phyloP scores from a whole-genome alignment of 1,140 invertebrate species.

The Brachionus sp. region DNA sequence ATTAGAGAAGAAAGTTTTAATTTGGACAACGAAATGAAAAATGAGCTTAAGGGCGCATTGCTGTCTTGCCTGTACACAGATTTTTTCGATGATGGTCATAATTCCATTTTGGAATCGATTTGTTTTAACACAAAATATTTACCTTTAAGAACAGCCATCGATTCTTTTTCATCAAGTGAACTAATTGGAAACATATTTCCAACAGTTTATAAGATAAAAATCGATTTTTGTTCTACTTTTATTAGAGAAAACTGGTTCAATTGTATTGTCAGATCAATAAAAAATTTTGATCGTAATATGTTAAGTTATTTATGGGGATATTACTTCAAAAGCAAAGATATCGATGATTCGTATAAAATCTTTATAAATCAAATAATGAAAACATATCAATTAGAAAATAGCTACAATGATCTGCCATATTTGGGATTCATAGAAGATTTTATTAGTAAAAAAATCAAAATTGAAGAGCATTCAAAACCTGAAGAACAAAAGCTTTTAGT shows the following conservation, averaged over 20 bases:
- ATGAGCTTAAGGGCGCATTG: not conserved
- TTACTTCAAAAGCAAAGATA: constrained; percentile 6
- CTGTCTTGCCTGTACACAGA: not conserved
- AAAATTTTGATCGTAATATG: not conserved
- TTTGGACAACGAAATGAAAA: not conserved
- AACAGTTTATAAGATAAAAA: constrained; percentile 2
- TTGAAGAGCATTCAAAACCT: not conserved
- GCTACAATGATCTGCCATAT: not conserved
- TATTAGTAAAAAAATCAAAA: not conserved
- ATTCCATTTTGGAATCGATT: not conserved
- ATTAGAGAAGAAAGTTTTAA: not conserved
- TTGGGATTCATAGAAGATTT: not conserved
- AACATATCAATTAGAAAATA: not conserved
- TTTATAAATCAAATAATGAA: not conserved
- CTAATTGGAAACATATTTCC: not conserved
- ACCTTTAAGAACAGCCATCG: not conserved
- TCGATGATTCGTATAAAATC: not conserved
- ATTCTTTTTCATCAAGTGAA: not conserved
- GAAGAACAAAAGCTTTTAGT: not conserved
- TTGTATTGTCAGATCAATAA: not conserved
- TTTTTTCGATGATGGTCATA: not conserved
- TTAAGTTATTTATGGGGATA: not conserved
- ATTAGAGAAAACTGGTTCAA: not conserved
- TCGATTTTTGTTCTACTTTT: not conserved
- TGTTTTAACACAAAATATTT: not conserved